Evolutionary conservation across 2,888 invertebrate species (phyloP), one percentile per base, ranked within the genome.

Genomic region (Sarcophaga carnaria): DNA sequence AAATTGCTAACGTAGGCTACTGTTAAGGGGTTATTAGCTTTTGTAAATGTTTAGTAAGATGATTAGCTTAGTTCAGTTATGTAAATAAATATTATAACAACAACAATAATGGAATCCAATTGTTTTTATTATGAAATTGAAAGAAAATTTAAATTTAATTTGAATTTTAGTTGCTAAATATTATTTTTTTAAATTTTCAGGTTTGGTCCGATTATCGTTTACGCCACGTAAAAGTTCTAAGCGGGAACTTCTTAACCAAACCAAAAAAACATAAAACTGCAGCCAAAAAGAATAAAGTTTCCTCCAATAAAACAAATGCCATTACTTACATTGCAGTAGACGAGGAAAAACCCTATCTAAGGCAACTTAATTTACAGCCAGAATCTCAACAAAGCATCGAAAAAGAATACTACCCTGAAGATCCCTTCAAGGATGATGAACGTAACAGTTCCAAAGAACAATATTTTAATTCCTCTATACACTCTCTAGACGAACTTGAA

Each of bases 151-250:
- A 47, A 62, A 27, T 49, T 49, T 37, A 49, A 69, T 37, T 22
- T 54, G 14, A 63, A 69, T 81, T 59, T 59, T 59, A 14, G 1
- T 59, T 59, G 14, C 49, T 67, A n/a, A 8, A 62, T 11, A 62
- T 64, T 64, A 25, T 27, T 27, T 49, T 5, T n/a, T 27, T 1
- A 10, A 17, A 11, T 45, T 85, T 83, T 25, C 71, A 86, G 86
- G 86, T 86, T 11, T 86, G 86, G 86, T 86, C 86, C 27, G 86
- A 86, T 72, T 76, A 76, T 12, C 86, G 86, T 25, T 80, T 86
- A 17, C 86, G 86, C 54, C 76, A 71, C 20, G 69, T 79, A 69
- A 86, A 83, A 77, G 79, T 82, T 47, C 67, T 86, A 11, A 64
- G 79, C 12, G 71, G 76, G 8, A 60, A 80, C 37, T 64, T 70